Percentiles rank a stretch among this genome's conserved stretches.
These are phyloP conservation scores for Harpagifer antarcticus DNA, from an alignment of 2,797 vertebrate species.

Conservation along the genomic window DNA sequence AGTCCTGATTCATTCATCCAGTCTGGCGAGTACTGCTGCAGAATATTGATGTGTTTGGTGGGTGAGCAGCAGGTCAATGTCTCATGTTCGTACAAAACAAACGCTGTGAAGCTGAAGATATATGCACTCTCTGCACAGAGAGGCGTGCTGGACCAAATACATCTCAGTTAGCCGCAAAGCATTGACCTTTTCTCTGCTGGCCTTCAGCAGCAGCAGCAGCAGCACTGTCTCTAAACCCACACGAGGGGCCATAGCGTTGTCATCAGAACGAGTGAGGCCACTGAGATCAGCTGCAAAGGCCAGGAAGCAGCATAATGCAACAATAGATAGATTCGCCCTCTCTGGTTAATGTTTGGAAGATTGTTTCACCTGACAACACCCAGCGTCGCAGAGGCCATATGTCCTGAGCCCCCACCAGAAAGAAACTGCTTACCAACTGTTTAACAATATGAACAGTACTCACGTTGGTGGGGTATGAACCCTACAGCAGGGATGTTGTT, in stretches of 20 bases:
- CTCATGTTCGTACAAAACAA: background rate
- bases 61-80: constrained; percentile 22
- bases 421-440: background rate
- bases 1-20: background rate
- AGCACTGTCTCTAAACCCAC: background rate
- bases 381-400: constrained; percentile 1
- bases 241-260: constrained; percentile 14
- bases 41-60: background rate
- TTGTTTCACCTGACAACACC: too few relatives aligned
- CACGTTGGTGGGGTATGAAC: background rate
- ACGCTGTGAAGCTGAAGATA: constrained; percentile 11
- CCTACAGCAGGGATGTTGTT: background rate
- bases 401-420: constrained; percentile 9
- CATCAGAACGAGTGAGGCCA: background rate
- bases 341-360: background rate
- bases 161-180: constrained; percentile 25
- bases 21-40: background rate
- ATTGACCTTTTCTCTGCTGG: constrained; percentile 34
- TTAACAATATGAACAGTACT: background rate
- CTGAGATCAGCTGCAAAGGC: constrained; percentile 20
- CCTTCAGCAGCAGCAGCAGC: constrained; percentile 35
- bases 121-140: constrained; percentile 14
- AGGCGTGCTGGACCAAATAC: constrained; percentile 7
- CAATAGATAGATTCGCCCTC: background rate
- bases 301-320: too few relatives aligned